Percentiles rank a stretch among this genome's conserved stretches.
These are phyloP conservation scores for Bungarus multicinctus DNA, from an alignment of 2,113 vertebrate species.

Conservation along the genomic window DNA sequence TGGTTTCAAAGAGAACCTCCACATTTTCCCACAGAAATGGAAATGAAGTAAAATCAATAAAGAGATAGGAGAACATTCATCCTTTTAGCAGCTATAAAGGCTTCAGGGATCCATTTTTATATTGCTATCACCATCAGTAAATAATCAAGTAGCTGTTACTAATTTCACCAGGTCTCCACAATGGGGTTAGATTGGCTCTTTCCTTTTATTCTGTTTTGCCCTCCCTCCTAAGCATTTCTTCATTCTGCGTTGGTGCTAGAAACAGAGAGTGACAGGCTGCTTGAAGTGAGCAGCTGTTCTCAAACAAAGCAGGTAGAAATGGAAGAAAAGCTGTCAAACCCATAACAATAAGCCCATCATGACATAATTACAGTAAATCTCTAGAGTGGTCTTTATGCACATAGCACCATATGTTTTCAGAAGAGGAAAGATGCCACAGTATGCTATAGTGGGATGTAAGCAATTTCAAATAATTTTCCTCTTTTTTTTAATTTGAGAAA, in stretches of 20 bases:
- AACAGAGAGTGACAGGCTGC: constrained; percentile 58
- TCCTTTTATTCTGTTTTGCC: constrained; percentile 8
- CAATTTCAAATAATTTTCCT: constrained; percentile 48
- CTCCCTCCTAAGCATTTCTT: constrained; percentile 67
- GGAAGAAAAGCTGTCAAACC: constrained; percentile 57
- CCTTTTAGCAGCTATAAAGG: constrained; percentile 47
- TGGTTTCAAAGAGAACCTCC: not conserved
- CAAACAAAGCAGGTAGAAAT: constrained; percentile 67
- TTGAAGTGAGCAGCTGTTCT: constrained; percentile 72
- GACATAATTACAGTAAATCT: constrained; percentile 68
- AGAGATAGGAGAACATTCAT: constrained; percentile 50
- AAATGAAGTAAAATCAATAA: constrained; percentile 40
- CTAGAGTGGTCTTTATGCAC: constrained; percentile 55
- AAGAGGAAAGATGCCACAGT: constrained; percentile 28
- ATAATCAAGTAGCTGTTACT: constrained; percentile 62
- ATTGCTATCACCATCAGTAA: constrained; percentile 54
- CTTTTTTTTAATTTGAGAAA: constrained; percentile 57
- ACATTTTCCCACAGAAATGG: not conserved
- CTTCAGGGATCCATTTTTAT: constrained; percentile 42
- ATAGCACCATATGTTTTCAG: constrained; percentile 67
- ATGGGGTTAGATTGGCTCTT: not conserved
- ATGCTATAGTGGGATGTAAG: constrained; percentile 42
- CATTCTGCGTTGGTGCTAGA: constrained; percentile 49
- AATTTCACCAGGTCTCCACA: constrained; percentile 58
- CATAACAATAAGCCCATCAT: constrained; percentile 65